These are phyloP conservation scores for Porites lobata DNA, from an alignment of 92 coral and sea anemone species.

Conservation along the genomic window DNA sequence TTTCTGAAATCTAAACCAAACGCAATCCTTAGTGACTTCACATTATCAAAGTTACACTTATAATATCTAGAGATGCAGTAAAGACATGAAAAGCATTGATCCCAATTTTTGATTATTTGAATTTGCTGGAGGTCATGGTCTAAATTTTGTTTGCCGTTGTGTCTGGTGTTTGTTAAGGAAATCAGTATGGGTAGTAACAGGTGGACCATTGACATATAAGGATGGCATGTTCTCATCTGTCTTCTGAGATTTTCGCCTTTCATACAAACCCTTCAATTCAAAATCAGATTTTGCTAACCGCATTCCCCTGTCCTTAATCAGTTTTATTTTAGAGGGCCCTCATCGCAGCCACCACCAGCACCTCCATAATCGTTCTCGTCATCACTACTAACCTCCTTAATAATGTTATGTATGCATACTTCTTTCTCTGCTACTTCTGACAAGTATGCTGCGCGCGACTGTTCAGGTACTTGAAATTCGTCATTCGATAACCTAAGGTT, in stretches of 20 bases:
- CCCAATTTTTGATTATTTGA: too few species aligned
- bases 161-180: slow-evolving; percentile 60
- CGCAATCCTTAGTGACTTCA: too few species aligned
- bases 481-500: slow-evolving; percentile 45
- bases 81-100: too few species aligned
- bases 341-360: slow-evolving; percentile 1
- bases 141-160: slow-evolving; percentile 43
- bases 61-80: too few species aligned
- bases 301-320: slow-evolving; percentile 49
- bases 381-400: slow-evolving; percentile 57
- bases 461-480: slow-evolving; percentile 53
- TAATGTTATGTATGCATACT: slow-evolving; percentile 18
- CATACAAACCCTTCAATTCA: slow-evolving; percentile 21
- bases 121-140: too few species aligned
- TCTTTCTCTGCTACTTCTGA: slow-evolving; percentile 50
- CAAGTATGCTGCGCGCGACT: slow-evolving; percentile 52
- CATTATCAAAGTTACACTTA: too few species aligned
- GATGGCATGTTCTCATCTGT: neutral
- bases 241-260: neutral
- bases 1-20: too few species aligned
- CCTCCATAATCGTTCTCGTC: slow-evolving; percentile 44
- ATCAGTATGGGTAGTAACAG: slow-evolving; percentile 57
- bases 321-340: slow-evolving; percentile 20
- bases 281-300: slow-evolving; percentile 33
- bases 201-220: slow-evolving; percentile 25